Conservation (phyloP, 2,888 invertebrate genomes). For the Blastobasis adustella region DNA sequence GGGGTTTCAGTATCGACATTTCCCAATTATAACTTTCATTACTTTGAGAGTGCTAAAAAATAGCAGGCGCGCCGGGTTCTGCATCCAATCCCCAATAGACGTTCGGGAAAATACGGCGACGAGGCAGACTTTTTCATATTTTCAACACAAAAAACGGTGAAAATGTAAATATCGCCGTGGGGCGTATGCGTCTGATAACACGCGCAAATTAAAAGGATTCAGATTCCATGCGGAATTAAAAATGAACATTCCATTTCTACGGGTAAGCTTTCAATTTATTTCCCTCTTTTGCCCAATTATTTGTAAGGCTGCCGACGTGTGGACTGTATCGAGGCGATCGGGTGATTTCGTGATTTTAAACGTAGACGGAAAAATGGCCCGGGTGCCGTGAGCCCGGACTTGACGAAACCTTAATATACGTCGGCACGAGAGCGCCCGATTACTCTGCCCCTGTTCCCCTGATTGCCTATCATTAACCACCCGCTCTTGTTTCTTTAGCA, state of each 20-base stretch:
- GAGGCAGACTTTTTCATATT: background rate
- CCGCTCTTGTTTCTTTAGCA: constrained; percentile 35
- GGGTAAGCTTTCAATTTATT: background rate
- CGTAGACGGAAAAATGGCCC: constrained; percentile 20
- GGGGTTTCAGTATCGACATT: no score
- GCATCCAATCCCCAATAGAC: constrained; percentile 6
- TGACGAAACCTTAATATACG: constrained; percentile 34
- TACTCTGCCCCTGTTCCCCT: constrained; percentile 30
- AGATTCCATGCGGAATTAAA: constrained; percentile 1
- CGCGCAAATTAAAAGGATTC: constrained; percentile 2
- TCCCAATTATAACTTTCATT: no score
- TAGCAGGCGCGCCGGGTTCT: background rate
- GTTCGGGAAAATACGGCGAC: background rate
- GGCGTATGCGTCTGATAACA: constrained; percentile 1
- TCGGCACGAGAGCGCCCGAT: constrained; percentile 50
- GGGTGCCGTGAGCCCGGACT: constrained; percentile 39
- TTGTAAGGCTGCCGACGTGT: background rate
- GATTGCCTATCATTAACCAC: constrained; percentile 42
- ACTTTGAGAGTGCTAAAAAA: no score
- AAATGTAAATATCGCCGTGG: constrained; percentile 3
- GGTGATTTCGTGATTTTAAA: background rate
- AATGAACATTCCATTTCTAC: background rate
- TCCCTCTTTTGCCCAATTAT: background rate
- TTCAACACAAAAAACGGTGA: background rate
- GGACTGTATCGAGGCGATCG: background rate